phyloP scores from a whole-genome alignment of 2,888 invertebrate species.

The Clostera curtula region DNA sequence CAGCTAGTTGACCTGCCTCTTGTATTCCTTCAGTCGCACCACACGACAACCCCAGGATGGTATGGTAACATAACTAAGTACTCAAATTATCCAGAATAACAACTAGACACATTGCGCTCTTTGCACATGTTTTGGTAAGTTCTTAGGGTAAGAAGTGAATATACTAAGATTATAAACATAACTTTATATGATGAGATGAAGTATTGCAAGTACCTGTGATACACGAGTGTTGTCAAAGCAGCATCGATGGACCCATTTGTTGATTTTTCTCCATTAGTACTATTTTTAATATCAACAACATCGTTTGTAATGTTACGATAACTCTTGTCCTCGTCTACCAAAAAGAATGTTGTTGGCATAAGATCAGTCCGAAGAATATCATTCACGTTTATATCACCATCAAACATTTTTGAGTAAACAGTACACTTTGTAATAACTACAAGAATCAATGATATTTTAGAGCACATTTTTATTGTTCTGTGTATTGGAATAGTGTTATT shows the following conservation, averaged over 20 bases:
- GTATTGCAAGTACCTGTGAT: conserved; percentile 75
- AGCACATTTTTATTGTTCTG: conserved; percentile 10
- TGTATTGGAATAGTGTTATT: conserved; percentile 11
- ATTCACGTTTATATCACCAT: conserved; percentile 71
- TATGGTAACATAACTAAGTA: too few species aligned
- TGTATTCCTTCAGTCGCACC: too few species aligned
- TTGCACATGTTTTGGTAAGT: too few species aligned
- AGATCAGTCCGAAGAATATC: conserved; percentile 81
- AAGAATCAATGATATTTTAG: conserved; percentile 7
- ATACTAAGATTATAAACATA: too few species aligned
- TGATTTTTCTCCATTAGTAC: conserved; percentile 25
- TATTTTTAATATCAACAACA: too few species aligned
- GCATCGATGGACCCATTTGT: conserved; percentile 76
- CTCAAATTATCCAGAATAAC: too few species aligned
- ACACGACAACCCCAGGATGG: too few species aligned
- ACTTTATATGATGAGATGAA: conserved; percentile 1
- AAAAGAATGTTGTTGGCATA: conserved; percentile 80
- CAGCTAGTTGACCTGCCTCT: too few species aligned
- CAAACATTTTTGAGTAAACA: conserved; percentile 29
- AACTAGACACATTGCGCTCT: too few species aligned
- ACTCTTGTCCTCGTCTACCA: conserved; percentile 55
- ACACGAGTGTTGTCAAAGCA: conserved; percentile 79
- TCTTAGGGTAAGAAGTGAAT: too few species aligned
- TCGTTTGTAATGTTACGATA: conserved; percentile 25
- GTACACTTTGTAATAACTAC: conserved; percentile 8